Base-by-base conservation (phyloP, 2,797 vertebrate genomes). In the Micropoecilia bifurca region DNA sequence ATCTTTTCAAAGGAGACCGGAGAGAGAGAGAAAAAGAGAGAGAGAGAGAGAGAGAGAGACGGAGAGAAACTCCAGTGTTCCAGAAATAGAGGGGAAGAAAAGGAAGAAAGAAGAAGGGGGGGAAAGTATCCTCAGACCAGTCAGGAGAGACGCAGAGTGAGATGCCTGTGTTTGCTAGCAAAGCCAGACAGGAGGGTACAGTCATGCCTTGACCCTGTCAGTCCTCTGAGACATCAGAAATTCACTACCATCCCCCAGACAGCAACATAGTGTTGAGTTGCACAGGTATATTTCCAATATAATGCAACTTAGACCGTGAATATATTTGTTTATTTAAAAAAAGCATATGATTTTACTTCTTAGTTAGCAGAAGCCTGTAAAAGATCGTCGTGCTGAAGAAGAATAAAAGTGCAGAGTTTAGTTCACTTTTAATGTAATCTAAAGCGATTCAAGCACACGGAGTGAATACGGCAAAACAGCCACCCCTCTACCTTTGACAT, bases 1-100 rank as follows among this genome's bases (percentile, higher is more conserved):
- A 93, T 94, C 95, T 91, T 95, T 95, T 95, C 96, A 96, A 96
- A 96, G 94, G 90, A 89, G 91, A 91, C 90, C 89, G 88, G 91
- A 88, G 93, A 94, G 93, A 87, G 93, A 93, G 93, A 89, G 87
- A 92, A 92, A 89, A 81, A 87, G 80, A 87, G 87, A 91, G 85
- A 88, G 90, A 93, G 93, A 89, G 88, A 92, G 92, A 93, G 47
- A 48, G 18, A 87, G 93, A 89, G 93, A 93, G 93, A 87, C 92
- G 93, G 93, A 89, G 88, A 92, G 92, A 93, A 94, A 93, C 93
- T 93, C 76, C 91, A 93, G 88, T 93, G 92, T 92, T 94, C 89
- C 84, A 90, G 82, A 89, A 83, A 89, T 92, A 87, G 88, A 91
- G 85, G 89, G 90, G 85, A 89, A 88, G 73, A 88, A 82, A 80